Base-by-base conservation (phyloP, 1,140 invertebrate species). In the Drosophila burlai region DNA sequence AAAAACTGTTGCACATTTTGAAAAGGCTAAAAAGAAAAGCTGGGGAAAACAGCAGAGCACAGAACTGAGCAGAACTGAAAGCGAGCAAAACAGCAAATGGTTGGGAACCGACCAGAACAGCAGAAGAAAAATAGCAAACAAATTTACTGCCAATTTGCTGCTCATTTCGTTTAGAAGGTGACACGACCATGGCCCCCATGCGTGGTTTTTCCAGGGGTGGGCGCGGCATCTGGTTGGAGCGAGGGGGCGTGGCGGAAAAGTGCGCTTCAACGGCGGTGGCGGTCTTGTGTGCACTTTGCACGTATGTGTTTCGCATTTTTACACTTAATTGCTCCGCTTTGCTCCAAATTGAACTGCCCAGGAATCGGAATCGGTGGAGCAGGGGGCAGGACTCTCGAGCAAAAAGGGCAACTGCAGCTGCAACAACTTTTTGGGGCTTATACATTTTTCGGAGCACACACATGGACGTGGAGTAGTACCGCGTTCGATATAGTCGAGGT, bases 121-220 rank as follows among this genome's bases (percentile, higher is more conserved):
- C 65, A 63, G 57, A 89, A 90, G 84, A 87, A 87, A 87, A 87
- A 87, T 87, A 81, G 85, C 84, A 87, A 87, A 90, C 84, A 87
- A 87, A 87, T 87, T 90, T 87, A 87, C 84, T 87, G 84, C 84
- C 84, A 90, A 87, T 87, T 87, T 87, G 84, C 84, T 87, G 84
- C 84, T 87, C 84, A 87, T 87, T 87, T 87, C 85, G 84, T 79
- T 84, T 87, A 89, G 85, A 87, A 87, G 84, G 84, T 87, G 84
- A 87, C 84, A 87, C 50, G 85, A 66, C 83, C 84, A 81, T 74
- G 81, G 62, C 79, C 71, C 65, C 62, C 83, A 75, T 80, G 84
- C 84, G 81, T 83, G 66, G 72, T 52, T 66, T 66, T 36, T 63
- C 60, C 24, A 54, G 42, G 36, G 66, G 57, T 36, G n/a, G n/a